Evolutionary conservation across 2,888 invertebrate species (phyloP), one percentile per base, ranked within the genome.

Genomic region (Lomographa bimaculata): DNA sequence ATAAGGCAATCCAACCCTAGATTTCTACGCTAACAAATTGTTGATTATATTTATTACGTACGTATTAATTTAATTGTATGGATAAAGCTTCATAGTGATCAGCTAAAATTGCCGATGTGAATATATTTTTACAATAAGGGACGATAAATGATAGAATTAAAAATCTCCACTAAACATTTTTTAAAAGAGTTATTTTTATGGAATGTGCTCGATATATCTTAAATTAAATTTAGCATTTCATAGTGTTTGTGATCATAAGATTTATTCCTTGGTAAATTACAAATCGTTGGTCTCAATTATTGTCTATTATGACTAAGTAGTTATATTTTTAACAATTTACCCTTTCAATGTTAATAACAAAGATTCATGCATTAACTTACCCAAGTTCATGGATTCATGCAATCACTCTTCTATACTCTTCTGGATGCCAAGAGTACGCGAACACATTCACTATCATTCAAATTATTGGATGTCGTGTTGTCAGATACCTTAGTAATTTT

Each of bases 11-110:
- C 36, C 23, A 42, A 27, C 27, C 36, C 36, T 43, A 42, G 5
- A 21, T 27, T 23, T 17, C 36, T 43, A 43, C 32, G 12, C 36
- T 36, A 37, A 29, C 30, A 35, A 32, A 30, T 34, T 34, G 24
- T 26, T 16, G 33, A 30, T 29, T 34, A 37, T 20, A 26, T 21
- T 35, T 25, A 16, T 33, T 18, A 18, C 79, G 79, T 84, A 84
- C 79, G 79, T 82, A 80, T 25, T 34, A 80, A 81, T 79, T 74
- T 67, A 16, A n/a, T n/a, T n/a, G n/a, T n/a, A n/a, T n/a, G n/a
- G 63, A 75, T 84, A 83, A 85, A 85, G 83, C 84, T 82, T 83
- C 66, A 9, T 26, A 40, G 56, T 70, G 50, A 45, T 62, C 61
- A 57, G 49, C 54, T 34, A 34, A 59, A 51, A 52, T 39, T 49